A percentile compares a stretch with the other conserved stretches of the same genome.
Conservation (phyloP, 1,140 invertebrate genomes). For the Periplaneta americana region DNA sequence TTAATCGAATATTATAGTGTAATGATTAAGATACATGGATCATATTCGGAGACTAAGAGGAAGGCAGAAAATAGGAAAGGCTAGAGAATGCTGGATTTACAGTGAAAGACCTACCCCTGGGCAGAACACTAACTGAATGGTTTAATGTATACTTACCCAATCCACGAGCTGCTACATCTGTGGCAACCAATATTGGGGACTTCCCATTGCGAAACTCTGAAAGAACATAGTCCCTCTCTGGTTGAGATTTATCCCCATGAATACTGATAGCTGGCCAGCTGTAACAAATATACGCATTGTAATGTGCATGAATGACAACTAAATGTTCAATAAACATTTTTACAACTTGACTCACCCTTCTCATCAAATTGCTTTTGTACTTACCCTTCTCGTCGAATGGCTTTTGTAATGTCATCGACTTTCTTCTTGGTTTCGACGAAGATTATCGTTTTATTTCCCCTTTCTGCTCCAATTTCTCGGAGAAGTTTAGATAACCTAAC, state of each 20-base stretch:
- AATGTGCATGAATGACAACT: too few relatives aligned
- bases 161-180: constrained; percentile 66
- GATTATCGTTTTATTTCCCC: constrained; percentile 89
- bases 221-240: constrained; percentile 92
- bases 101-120: not conserved
- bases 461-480: constrained; percentile 83
- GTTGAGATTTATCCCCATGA: constrained; percentile 97
- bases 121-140: not conserved
- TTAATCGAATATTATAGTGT: too few relatives aligned
- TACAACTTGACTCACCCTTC: too few relatives aligned
- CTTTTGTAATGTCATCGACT: constrained; percentile 87
- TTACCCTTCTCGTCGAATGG: constrained; percentile 79
- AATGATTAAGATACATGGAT: too few relatives aligned
- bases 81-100: not conserved
- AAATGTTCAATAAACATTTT: too few relatives aligned
- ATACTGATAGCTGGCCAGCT: constrained; percentile 86
- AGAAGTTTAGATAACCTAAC: constrained; percentile 74
- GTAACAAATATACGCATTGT: constrained; percentile 22
- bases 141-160: constrained; percentile 46
- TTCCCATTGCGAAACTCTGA: constrained; percentile 58
- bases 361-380: too few relatives aligned
- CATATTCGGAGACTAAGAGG: too few relatives aligned
- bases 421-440: constrained; percentile 97
- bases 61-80: too few relatives aligned
- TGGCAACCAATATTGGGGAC: constrained; percentile 60